These are phyloP conservation scores for Watersipora subatra DNA, from an alignment of 1,140 invertebrate species.

Conservation along the genomic window DNA sequence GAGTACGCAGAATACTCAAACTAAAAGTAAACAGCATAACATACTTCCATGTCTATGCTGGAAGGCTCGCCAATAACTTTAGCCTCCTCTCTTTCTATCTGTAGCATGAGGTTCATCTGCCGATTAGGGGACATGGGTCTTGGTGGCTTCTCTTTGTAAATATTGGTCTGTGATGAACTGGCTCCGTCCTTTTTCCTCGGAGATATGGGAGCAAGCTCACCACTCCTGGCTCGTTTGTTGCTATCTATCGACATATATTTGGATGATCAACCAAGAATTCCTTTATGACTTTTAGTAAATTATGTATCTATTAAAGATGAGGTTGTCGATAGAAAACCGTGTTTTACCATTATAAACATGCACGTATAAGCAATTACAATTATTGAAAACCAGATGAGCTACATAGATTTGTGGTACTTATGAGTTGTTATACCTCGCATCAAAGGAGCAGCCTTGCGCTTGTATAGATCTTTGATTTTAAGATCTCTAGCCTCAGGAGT, in stretches of 20 bases:
- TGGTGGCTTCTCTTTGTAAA: background rate
- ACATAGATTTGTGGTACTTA: no score
- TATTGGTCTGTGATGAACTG: background rate
- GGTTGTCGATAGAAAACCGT: no score
- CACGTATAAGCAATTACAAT: no score
- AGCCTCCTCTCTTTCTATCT: slow-evolving; percentile 27
- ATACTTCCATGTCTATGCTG: slow-evolving; percentile 33
- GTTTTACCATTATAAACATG: no score
- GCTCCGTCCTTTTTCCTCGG: background rate
- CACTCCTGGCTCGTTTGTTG: background rate
- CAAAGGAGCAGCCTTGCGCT: slow-evolving; percentile 12
- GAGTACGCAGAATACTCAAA: no score
- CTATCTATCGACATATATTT: background rate
- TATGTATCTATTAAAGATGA: no score
- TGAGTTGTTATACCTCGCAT: no score
- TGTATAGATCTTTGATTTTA: slow-evolving; percentile 43
- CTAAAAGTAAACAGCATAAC: no score
- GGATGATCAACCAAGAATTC: background rate
- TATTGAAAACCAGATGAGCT: no score
- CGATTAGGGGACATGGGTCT: slow-evolving; percentile 37
- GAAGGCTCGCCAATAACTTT: slow-evolving; percentile 20
- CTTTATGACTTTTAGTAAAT: no score
- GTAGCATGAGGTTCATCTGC: slow-evolving; percentile 36
- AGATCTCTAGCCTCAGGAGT: slow-evolving; percentile 45
- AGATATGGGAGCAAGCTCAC: background rate